These are phyloP conservation scores for Gymnarchus niloticus DNA, from an alignment of 2,113 vertebrate genomes.

Conservation along the genomic window DNA sequence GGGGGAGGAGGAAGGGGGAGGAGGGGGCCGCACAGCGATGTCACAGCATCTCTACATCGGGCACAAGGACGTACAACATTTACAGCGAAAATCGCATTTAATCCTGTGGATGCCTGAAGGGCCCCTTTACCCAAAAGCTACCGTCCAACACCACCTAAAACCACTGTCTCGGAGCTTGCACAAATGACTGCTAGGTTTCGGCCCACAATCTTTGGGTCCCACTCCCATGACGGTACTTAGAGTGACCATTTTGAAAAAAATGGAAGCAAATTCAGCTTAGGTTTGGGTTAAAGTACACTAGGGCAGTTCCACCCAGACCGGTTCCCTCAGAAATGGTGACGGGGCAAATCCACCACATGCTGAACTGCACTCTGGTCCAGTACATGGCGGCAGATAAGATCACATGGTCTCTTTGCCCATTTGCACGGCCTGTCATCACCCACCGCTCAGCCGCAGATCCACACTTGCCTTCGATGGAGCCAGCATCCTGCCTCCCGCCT, in stretches of 20 bases:
- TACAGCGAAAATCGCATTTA: not conserved
- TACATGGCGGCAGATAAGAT: not conserved
- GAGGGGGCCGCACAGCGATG: not conserved
- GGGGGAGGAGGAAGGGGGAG: not conserved
- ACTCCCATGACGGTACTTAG: not conserved
- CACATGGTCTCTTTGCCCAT: not conserved
- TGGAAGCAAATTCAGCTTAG: not conserved
- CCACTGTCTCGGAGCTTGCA: not conserved
- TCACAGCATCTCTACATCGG: not conserved
- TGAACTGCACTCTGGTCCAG: not conserved
- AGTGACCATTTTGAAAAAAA: not conserved
- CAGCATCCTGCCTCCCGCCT: too few relatives aligned
- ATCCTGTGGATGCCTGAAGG: not conserved
- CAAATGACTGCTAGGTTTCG: not conserved
- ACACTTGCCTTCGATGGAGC: not conserved
- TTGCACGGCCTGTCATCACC: not conserved
- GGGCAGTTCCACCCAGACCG: not conserved
- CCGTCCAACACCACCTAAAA: not conserved
- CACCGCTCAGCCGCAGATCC: not conserved
- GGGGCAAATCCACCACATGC: not conserved
- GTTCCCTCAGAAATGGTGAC: not conserved
- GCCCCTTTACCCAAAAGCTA: conserved; percentile 10
- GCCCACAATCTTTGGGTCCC: not conserved
- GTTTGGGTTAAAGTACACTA: too few relatives aligned
- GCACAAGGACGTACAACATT: not conserved